Conservation (phyloP, 2,888 invertebrate species). For the Branchellion lobata region DNA sequence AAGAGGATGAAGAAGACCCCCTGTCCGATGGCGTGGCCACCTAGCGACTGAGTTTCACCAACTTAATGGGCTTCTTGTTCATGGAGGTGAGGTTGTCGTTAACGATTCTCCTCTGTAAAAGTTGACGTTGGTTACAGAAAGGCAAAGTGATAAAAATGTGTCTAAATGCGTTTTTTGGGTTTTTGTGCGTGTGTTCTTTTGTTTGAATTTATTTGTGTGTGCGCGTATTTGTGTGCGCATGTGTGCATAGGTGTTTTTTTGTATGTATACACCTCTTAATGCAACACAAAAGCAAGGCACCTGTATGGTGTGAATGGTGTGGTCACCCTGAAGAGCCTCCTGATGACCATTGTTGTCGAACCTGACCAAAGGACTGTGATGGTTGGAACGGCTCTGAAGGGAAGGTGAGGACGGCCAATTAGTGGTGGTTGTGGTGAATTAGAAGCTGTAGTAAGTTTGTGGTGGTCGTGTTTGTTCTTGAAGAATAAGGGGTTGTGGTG, state of each 20-base stretch:
- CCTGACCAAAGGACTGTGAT: neutral
- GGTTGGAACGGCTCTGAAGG: neutral
- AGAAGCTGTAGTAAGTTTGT: no score
- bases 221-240: no score
- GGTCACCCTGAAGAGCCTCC: neutral
- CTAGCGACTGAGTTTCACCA: conserved; percentile 37
- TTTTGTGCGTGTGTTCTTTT: no score
- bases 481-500: no score
- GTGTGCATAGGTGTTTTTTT: no score
- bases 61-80: conserved; percentile 32
- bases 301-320: conserved; percentile 3
- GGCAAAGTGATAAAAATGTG: neutral
- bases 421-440: no score
- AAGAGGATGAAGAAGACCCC: neutral
- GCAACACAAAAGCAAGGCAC: no score
- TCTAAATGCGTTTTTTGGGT: no score
- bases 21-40: neutral
- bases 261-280: no score
- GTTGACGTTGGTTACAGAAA: neutral
- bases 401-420: no score
- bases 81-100: conserved; percentile 62
- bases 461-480: no score
- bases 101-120: conserved; percentile 51
- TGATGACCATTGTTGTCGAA: neutral
- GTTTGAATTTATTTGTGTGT: no score